Conservation (phyloP, 2,888 invertebrate genomes). For the Scaptodrosophila latifasciaeformis region DNA sequence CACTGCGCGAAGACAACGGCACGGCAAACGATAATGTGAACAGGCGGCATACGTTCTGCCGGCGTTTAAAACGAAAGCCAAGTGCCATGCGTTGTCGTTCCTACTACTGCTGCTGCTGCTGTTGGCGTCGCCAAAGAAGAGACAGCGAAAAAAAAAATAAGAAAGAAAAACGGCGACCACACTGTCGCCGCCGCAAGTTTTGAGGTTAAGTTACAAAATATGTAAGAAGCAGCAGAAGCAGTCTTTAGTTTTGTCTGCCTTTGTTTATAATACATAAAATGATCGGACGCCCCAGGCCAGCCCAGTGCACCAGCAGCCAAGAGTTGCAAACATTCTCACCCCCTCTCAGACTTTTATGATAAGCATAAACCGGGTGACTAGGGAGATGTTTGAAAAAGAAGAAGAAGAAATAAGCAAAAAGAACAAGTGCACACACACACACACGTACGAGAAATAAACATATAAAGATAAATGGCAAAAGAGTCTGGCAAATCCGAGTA, state of each 20-base stretch:
- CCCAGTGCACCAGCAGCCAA: conserved; percentile 31
- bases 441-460: conserved; percentile 21
- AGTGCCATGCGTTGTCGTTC: conserved; percentile 22
- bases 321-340: conserved; percentile 23
- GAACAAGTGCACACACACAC: conserved; percentile 22
- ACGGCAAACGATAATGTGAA: no score
- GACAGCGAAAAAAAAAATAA: conserved; percentile 23
- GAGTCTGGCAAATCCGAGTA: no score
- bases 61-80: conserved; percentile 13
- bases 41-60: no score
- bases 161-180: conserved; percentile 14
- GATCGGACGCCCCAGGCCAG: conserved; percentile 30
- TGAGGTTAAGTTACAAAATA: conserved; percentile 64
- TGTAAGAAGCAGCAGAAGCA: conserved; percentile 46
- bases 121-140: conserved; percentile 16
- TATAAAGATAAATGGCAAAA: conserved; percentile 62
- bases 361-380: no score
- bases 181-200: conserved; percentile 42
- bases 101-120: no score
- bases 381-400: no score
- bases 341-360: background rate
- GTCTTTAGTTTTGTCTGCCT: conserved; percentile 26
- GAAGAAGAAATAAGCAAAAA: no score
- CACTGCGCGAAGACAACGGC: no score
- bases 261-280: no score